phyloP scores from a whole-genome alignment of 2,113 vertebrate species.

The Sebastes schlegelii region DNA sequence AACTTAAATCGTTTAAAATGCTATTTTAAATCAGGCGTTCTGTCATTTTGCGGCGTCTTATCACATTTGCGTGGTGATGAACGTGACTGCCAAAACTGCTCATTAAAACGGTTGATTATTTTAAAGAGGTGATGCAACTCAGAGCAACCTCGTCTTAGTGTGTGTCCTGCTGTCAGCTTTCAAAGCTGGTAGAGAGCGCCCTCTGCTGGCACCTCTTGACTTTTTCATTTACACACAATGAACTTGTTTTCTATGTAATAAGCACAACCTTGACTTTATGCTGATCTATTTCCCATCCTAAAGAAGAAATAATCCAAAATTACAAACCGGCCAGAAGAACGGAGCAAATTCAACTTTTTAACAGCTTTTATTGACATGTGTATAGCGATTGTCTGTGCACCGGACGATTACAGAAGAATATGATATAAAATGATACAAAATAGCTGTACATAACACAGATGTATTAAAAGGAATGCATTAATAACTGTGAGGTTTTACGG shows the following conservation, averaged over 20 bases:
- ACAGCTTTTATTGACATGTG: slow-evolving; percentile 84
- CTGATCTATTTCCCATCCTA: neutral
- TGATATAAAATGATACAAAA: slow-evolving; percentile 76
- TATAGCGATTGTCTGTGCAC: slow-evolving; percentile 86
- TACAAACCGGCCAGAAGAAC: neutral
- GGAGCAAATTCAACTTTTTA: slow-evolving; percentile 45
- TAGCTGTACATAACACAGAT: slow-evolving; percentile 67
- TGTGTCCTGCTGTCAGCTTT: no score
- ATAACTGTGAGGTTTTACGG: slow-evolving; percentile 67
- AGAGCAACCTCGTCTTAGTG: slow-evolving; percentile 43
- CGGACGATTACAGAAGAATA: slow-evolving; percentile 80
- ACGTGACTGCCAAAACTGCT: slow-evolving; percentile 60
- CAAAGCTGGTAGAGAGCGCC: slow-evolving; percentile 42
- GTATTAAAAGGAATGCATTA: slow-evolving; percentile 74
- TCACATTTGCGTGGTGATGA: slow-evolving; percentile 61
- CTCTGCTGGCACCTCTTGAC: slow-evolving; percentile 59
- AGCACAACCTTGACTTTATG: neutral
- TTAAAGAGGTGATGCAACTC: slow-evolving; percentile 76
- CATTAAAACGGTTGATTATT: slow-evolving; percentile 63
- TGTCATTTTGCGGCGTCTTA: slow-evolving; percentile 53
- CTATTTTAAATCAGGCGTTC: slow-evolving; percentile 45
- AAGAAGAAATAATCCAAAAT: neutral
- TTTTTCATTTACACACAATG: neutral
- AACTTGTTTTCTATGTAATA: neutral
- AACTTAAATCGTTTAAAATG: slow-evolving; percentile 32